Evolutionary conservation across 2,888 invertebrate genomes (phyloP), one percentile per base, ranked within the genome.

Genomic region (Tinea semifulvella): DNA sequence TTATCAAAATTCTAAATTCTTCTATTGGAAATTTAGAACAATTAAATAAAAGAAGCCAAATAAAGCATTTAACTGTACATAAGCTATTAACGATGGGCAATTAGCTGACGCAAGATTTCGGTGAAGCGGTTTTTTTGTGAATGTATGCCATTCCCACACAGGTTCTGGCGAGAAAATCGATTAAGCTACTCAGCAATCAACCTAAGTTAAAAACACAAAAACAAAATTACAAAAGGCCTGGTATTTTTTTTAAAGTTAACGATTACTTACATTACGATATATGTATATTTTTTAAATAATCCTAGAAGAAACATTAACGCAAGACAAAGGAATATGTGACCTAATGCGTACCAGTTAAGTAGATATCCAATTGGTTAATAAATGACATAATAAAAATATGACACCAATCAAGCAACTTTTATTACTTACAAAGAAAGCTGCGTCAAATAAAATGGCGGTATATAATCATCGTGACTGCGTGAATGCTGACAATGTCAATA

Each of bases 141-240:
- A 36, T 36, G 36, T 36, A 36, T 36, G 16, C 18, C 18, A 36
- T 36, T 36, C 36, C 36, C 36, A 36, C 36, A 36, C 36, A 36
- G 16, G 10, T 36, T 36, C 18, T 36, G 18, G 18, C 36, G 36
- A 36, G 36, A 18, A 36, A 36, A 16, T 18, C 36, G 18, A 36
- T 36, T 36, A 36, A 36, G 36, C 18, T 36, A 36, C 36, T 36
- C 36, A 18, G 18, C 17, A 31, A 31, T 36, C 18, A 36, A 18
- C 13, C 16, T 10, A 35, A 13, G 10, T 11, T n/a, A 13, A 31
- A 31, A 31, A 2, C 6, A 6, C 31, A 31, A 31, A 31, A 31
- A 11, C 14, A 31, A 13, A n/a, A 14, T 31, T 31, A 13, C 11
- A 7, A 22, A 22, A 7, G 22, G 22, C 8, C 8, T 22, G 22